Evolutionary conservation across 2,888 invertebrate genomes (phyloP).

Genomic region (Polyommatus icarus): DNA sequence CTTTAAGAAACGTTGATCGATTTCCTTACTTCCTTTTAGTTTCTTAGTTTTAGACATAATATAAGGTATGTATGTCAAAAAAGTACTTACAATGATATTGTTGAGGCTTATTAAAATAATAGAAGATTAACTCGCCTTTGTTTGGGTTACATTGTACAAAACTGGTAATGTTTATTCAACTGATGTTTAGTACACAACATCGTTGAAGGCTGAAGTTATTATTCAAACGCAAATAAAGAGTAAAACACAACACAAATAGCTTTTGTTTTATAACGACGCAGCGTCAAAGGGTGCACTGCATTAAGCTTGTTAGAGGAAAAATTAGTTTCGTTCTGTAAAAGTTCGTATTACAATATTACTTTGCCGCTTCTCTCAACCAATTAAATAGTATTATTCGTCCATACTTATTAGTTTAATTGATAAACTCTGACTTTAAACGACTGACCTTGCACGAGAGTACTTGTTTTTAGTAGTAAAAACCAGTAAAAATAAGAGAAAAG

Average conservation of each 20-base stretch:
- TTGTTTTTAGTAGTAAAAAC: no score
- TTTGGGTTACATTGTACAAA: not conserved
- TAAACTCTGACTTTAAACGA: no score
- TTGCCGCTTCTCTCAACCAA: not conserved
- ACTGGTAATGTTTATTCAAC: not conserved
- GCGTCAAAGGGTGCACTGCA: not conserved
- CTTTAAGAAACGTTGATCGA: no score
- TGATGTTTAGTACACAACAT: not conserved
- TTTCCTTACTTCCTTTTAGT: no score
- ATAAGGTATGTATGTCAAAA: no score
- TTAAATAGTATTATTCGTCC: not conserved
- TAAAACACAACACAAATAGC: not conserved
- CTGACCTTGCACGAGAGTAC: no score
- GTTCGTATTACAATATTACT: slow-evolving; percentile 2
- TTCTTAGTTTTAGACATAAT: no score
- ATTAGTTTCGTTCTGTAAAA: not conserved
- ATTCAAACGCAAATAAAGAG: not conserved
- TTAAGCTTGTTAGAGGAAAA: slow-evolving; percentile 8
- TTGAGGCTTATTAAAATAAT: not conserved
- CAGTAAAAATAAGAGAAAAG: no score
- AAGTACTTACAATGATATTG: no score
- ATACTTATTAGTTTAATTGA: no score
- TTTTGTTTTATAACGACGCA: not conserved
- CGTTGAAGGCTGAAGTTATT: not conserved
- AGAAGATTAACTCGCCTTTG: not conserved